Base-by-base conservation (phyloP, 2,888 invertebrate species). In the Buathra laborator region DNA sequence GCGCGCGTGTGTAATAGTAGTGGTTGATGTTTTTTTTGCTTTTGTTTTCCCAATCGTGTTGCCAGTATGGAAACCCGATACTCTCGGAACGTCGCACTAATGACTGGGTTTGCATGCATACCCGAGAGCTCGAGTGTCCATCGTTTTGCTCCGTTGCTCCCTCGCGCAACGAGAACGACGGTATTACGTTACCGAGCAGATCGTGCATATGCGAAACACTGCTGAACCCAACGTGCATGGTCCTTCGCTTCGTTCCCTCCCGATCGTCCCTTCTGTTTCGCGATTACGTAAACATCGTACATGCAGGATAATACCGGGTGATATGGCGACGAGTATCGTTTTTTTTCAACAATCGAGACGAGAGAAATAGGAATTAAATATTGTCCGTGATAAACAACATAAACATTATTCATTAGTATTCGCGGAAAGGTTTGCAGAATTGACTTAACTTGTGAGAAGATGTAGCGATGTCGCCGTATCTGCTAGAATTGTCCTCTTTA, bases 41-140 rank as follows among this genome's bases (percentile, higher is more conserved):
- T 67, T 44, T 80, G 78, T 86, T 84, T 86, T 71, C 81, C 81
- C 51, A 81, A 84, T 83, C 81, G 83, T 80, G 79, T 78, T 83
- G 72, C 62, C 79, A 74, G 76, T 67, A 44, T 71, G 56, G 86
- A 82, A 86, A 87, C 76, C 70, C 72, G 86, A 87, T 84, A 84
- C 74, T 81, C 78, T 80, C 80, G 76, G 79, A 79, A 81, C 81
- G 72, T 72, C 77, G 72, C 77, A 78, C 81, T 77, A 84, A 84
- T 84, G 81, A 81, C 68, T 74, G 77, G 81, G 84, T 74, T 81
- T 68, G 68, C 81, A 81, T 78, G 81, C 81, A 72, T 70, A 71
- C 44, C 62, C 67, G n/a, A 56, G 80, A 75, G 77, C 32, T 29
- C 67, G 62, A 19, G 19, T 43, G 53, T 68, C 43, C 51, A 48